Percentiles rank a stretch among this genome's conserved stretches.
These are phyloP conservation scores for Caiman crocodilus DNA, from an alignment of 2,797 vertebrate species.

Conservation along the genomic window DNA sequence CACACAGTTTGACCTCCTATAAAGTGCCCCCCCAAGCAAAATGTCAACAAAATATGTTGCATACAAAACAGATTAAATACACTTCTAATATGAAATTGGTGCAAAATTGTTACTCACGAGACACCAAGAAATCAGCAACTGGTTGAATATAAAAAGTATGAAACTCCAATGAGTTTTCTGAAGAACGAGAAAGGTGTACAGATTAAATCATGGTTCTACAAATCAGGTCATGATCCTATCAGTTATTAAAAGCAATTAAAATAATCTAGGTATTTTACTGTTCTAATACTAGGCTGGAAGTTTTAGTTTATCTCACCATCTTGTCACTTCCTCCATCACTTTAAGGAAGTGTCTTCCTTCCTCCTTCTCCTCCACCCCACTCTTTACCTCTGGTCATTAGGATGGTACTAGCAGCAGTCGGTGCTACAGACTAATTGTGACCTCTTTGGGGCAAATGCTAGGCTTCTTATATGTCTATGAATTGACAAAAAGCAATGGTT, in stretches of 20 bases:
- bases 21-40: too few species aligned
- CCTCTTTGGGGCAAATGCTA: background rate
- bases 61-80: too few species aligned
- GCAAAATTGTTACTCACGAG: background rate
- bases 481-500: background rate
- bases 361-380: background rate
- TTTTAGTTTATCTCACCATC: background rate
- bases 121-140: background rate
- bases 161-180: background rate
- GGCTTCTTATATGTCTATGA: background rate
- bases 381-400: background rate
- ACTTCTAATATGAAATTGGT: too few species aligned
- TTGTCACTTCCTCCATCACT: background rate
- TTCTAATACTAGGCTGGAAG: background rate
- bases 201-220: background rate
- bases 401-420: background rate
- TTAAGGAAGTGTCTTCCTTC: background rate
- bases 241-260: background rate
- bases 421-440: background rate
- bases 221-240: background rate
- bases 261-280: background rate
- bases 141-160: accelerated
- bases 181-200: background rate
- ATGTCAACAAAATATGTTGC: too few species aligned
- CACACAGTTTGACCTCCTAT: too few species aligned